Conservation (phyloP, 1,140 invertebrate genomes). For the Lethocerus indicus region DNA sequence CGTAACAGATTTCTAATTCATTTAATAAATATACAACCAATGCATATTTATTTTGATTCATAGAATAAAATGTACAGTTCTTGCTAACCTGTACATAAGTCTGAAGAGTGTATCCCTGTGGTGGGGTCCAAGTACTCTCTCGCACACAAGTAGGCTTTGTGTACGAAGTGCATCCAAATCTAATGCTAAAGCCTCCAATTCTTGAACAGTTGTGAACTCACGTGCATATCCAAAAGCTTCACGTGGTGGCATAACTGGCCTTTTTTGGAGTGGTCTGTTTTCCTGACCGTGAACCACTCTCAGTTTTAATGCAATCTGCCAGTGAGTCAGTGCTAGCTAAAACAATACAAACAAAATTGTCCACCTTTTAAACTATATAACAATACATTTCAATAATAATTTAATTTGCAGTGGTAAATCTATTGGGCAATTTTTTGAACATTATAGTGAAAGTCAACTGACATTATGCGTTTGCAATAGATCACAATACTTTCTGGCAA, state of each 20-base stretch:
- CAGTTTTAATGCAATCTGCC: slow-evolving; percentile 16
- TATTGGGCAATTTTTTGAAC: too few species aligned
- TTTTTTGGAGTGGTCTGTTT: slow-evolving; percentile 30
- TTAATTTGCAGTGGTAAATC: not conserved
- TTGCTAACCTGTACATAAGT: slow-evolving; percentile 38
- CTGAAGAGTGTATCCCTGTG: slow-evolving; percentile 79
- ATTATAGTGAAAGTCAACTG: too few species aligned
- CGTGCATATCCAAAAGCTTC: slow-evolving; percentile 40
- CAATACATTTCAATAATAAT: not conserved
- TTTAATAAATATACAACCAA: too few species aligned
- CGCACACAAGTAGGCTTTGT: slow-evolving; percentile 66
- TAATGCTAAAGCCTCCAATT: slow-evolving; percentile 47
- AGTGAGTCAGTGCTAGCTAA: slow-evolving; percentile 20
- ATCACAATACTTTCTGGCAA: too few species aligned
- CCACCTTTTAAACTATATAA: slow-evolving; percentile 15
- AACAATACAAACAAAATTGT: slow-evolving; percentile 10
- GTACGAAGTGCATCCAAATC: slow-evolving; percentile 67
- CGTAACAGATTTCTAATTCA: too few species aligned
- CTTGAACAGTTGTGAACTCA: slow-evolving; percentile 52
- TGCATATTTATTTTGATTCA: too few species aligned
- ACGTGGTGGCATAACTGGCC: slow-evolving; percentile 32
- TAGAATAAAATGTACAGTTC: too few species aligned
- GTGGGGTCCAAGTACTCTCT: slow-evolving; percentile 56
- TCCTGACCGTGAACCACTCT: slow-evolving; percentile 17
- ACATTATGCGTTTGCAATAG: too few species aligned